Conservation (phyloP, 2,888 invertebrate species). For the Panopea generosa region DNA sequence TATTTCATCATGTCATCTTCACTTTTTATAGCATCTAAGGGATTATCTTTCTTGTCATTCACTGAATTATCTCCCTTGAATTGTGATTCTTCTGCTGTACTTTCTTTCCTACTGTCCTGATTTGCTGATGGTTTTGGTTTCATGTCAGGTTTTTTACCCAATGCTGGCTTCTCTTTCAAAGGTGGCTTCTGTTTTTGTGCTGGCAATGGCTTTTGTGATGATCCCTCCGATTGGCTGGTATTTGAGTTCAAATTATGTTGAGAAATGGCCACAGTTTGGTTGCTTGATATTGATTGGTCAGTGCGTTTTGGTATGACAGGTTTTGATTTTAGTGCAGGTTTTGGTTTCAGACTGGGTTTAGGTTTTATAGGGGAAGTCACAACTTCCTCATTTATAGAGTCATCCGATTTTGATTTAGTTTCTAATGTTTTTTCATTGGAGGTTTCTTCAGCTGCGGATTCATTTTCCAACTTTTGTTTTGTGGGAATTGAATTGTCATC, state of each 20-base stretch:
- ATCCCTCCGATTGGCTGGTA: not conserved
- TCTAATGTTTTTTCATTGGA: not conserved
- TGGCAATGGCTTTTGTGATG: constrained; percentile 31
- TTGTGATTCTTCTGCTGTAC: not conserved
- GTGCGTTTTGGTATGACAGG: constrained; percentile 19
- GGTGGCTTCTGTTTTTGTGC: constrained; percentile 34
- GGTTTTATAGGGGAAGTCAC: constrained; percentile 1
- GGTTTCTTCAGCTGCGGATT: not conserved
- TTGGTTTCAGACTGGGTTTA: constrained; percentile 21
- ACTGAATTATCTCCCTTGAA: not conserved
- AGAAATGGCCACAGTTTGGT: not conserved
- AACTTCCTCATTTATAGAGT: too few species aligned
- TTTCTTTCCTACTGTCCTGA: not conserved
- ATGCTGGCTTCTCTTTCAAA: not conserved
- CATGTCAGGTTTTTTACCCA: constrained; percentile 16
- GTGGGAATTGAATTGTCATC: not conserved
- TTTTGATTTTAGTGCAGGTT: constrained; percentile 53
- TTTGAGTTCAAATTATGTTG: not conserved
- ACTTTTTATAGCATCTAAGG: constrained; percentile 19
- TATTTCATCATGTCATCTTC: constrained; percentile 76
- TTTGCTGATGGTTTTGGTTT: constrained; percentile 6
- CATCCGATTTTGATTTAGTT: not conserved
- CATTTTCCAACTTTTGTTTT: not conserved
- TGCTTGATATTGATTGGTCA: constrained; percentile 4
- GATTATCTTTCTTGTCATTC: not conserved